Percentiles rank a stretch among this genome's conserved stretches.
Conservation (phyloP, 2,888 invertebrate genomes). For the Oscheius sp. region DNA sequence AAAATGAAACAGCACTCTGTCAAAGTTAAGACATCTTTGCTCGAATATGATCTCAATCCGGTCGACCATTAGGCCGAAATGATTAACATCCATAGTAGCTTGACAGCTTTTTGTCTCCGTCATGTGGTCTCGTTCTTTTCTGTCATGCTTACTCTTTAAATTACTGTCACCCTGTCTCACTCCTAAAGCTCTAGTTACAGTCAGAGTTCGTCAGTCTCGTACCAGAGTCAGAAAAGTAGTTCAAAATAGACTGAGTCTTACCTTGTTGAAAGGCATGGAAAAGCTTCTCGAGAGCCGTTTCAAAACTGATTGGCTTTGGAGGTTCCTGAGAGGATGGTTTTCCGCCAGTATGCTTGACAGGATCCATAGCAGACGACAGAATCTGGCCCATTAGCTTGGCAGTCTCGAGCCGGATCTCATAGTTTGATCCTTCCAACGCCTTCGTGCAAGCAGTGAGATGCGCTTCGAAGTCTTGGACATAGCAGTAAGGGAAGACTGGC, state of each 20-base stretch:
- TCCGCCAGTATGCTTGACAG: constrained; percentile 43
- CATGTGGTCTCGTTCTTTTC: no score
- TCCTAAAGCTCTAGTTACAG: no score
- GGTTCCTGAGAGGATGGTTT: constrained; percentile 1
- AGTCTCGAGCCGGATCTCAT: constrained; percentile 90
- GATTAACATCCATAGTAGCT: no score
- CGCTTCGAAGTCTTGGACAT: constrained; percentile 78
- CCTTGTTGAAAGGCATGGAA: constrained; percentile 94
- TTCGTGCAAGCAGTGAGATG: constrained; percentile 67
- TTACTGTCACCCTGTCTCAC: no score
- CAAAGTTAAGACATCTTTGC: no score
- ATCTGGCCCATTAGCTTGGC: constrained; percentile 90
- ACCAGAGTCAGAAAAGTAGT: background rate
- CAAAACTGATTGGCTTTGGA: constrained; percentile 12
- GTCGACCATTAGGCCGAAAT: no score
- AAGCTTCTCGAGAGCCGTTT: constrained; percentile 82
- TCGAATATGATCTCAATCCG: no score
- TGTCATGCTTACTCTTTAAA: no score
- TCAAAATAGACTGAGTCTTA: background rate
- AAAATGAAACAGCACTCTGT: background rate
- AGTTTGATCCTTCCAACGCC: constrained; percentile 90
- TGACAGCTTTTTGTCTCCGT: no score
- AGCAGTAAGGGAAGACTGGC: constrained; percentile 85
- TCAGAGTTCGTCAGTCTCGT: no score
- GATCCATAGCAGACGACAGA: constrained; percentile 79